Percentiles rank a stretch among this genome's conserved stretches.
Evolutionary conservation across 2,113 vertebrate species (phyloP).

Genomic region (Pseudorhombus dupliciocellatus): DNA sequence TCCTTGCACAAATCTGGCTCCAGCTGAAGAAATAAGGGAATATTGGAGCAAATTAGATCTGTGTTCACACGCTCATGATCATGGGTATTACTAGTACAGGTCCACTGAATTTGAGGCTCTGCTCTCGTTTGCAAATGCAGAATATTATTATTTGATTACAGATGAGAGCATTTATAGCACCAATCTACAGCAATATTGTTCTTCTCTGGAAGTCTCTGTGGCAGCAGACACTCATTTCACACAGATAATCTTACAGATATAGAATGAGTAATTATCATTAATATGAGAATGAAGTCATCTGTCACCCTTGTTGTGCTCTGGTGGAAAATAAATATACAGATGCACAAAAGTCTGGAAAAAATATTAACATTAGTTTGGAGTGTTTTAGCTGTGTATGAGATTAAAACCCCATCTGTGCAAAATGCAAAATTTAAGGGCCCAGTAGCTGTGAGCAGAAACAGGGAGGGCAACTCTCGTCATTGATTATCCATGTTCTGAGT

Average conservation of each 20-base stretch:
- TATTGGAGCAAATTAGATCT: slow-evolving; percentile 59
- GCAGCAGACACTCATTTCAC: slow-evolving; percentile 10
- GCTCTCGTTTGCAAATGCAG: slow-evolving; percentile 17
- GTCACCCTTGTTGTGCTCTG: neutral
- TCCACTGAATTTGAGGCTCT: slow-evolving; percentile 20
- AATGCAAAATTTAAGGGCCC: neutral
- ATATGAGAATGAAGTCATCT: slow-evolving; percentile 2
- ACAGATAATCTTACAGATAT: neutral
- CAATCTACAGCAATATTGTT: neutral
- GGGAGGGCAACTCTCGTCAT: too few relatives aligned
- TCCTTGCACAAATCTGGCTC: slow-evolving; percentile 33
- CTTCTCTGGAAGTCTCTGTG: slow-evolving; percentile 20
- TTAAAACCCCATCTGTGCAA: neutral
- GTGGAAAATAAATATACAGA: neutral
- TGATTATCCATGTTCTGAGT: neutral
- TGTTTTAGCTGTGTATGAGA: too few relatives aligned
- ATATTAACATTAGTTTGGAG: too few relatives aligned
- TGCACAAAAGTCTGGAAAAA: neutral
- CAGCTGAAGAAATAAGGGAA: slow-evolving; percentile 33
- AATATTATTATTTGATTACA: slow-evolving; percentile 23
- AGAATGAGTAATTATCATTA: neutral
- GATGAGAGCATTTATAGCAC: slow-evolving; percentile 9
- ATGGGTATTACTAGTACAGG: slow-evolving; percentile 38
- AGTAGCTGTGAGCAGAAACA: neutral
- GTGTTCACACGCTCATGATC: slow-evolving; percentile 11